Base-by-base conservation (phyloP, 2,888 invertebrate species). In the Carabus problematicus region DNA sequence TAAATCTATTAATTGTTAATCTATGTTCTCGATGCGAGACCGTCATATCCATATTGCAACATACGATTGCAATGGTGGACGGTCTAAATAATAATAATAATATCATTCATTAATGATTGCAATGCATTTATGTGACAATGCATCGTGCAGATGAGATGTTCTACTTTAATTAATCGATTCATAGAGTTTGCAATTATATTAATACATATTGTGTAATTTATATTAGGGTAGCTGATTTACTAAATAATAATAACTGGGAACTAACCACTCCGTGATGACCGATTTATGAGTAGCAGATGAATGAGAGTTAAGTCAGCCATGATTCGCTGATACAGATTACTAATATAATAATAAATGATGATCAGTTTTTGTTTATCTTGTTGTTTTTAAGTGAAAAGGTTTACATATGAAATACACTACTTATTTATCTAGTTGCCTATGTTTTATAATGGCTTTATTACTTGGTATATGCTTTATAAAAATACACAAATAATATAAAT, bases 391-490 rank as follows among this genome's bases (percentile, higher is more conserved):
- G 60, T 67, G 60, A 42, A 56, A 61, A 45, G 41, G 47, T 54
- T 60, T 62, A 64, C 55, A 66, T 64, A 55, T 45, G 45, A 64
- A 66, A 67, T 67, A 69, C 61, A 62, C 62, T 62, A 69, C 62
- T 69, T 69, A 62, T 62, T 69, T 69, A 62, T 55, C 56, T 56
- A 61, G 16, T 69, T 69, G 62, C 62, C 69, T 69, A 61, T 69
- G 62, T 69, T 69, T 69, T 69, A 62, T 69, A 56, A 69, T 69
- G 62, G 69, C 69, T 69, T 69, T 67, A 67, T 69, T 69, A 69
- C 69, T 69, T 69, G 69, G 69, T 69, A 69, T 69, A 69, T 69
- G 69, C 69, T 69, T 69, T 69, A 69, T 69, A 69, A 69, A 66
- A 69, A 69, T 69, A 69, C 69, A 69, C 69, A 62, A 69, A 69